Conservation (phyloP, 1,140 invertebrate genomes). For the Thaumatotibia leucotreta region DNA sequence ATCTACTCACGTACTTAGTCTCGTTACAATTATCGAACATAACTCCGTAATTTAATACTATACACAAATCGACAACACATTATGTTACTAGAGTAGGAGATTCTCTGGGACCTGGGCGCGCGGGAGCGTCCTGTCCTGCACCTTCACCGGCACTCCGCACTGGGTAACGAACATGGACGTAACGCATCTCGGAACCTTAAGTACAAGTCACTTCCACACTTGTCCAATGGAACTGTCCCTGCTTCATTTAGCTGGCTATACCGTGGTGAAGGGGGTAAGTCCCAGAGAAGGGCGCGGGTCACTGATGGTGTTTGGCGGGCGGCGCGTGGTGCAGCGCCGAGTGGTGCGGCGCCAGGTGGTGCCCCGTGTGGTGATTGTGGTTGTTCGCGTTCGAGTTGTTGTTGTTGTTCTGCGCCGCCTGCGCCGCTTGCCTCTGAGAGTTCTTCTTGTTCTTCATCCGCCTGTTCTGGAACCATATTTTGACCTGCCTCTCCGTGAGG, state of each 20-base stretch:
- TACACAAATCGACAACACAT: slow-evolving; percentile 75
- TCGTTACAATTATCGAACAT: slow-evolving; percentile 72
- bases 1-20: slow-evolving; percentile 70
- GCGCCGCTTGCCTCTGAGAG: slow-evolving; percentile 89
- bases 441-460: slow-evolving; percentile 99
- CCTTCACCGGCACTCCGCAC: slow-evolving; percentile 56
- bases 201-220: slow-evolving; percentile 57
- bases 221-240: slow-evolving; percentile 54
- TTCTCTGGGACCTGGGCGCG: slow-evolving; percentile 71
- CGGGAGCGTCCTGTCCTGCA: slow-evolving; percentile 48
- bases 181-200: slow-evolving; percentile 40
- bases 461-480: slow-evolving; percentile 97
- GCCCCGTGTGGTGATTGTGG: slow-evolving; percentile 81
- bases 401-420: slow-evolving; percentile 87
- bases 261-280: slow-evolving; percentile 81
- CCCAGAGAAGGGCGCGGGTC: slow-evolving; percentile 90
- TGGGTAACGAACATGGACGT: slow-evolving; percentile 47
- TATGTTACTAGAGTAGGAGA: slow-evolving; percentile 60
- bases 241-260: slow-evolving; percentile 76
- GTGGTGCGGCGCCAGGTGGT: slow-evolving; percentile 83
- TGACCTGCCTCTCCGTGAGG: slow-evolving; percentile 96
- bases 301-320: slow-evolving; percentile 90
- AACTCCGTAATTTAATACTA: slow-evolving; percentile 73
- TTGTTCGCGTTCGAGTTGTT: slow-evolving; percentile 84
- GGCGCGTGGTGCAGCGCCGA: slow-evolving; percentile 83